Evolutionary conservation across 2,888 invertebrate species (phyloP).

Genomic region (Horisme vitalbata): DNA sequence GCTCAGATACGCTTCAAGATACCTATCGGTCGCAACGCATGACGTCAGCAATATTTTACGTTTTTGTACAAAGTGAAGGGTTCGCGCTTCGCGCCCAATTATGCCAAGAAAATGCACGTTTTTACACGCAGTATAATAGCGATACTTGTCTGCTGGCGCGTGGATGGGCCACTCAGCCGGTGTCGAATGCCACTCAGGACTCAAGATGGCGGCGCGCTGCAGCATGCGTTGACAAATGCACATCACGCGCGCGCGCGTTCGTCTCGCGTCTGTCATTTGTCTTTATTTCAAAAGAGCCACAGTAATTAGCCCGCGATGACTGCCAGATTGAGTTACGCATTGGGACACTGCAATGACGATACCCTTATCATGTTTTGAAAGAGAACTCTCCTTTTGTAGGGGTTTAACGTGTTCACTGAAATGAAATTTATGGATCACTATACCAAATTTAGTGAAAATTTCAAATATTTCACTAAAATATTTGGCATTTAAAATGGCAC

Average conservation of each 20-base stretch:
- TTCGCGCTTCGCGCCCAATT: conserved; percentile 67
- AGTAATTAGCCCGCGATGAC: conserved; percentile 39
- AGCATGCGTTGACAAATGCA: conserved; percentile 61
- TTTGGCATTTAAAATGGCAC: too few species aligned
- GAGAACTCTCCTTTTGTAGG: neutral
- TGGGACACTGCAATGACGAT: conserved; percentile 28
- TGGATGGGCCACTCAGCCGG: conserved; percentile 70
- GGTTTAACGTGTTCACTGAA: neutral
- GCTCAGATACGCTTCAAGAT: conserved; percentile 43
- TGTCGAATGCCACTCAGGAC: conserved; percentile 66
- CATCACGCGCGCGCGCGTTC: conserved; percentile 41
- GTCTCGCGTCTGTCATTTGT: conserved; percentile 35
- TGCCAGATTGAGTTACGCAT: conserved; percentile 38
- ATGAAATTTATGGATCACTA: too few species aligned
- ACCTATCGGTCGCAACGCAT: conserved; percentile 40
- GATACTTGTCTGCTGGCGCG: conserved; percentile 56
- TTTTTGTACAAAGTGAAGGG: conserved; percentile 46
- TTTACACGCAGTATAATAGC: conserved; percentile 55
- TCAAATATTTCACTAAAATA: too few species aligned
- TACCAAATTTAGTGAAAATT: too few species aligned
- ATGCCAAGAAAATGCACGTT: conserved; percentile 64
- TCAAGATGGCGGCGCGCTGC: conserved; percentile 65
- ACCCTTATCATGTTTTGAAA: conserved; percentile 29
- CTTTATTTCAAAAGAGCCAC: conserved; percentile 34
- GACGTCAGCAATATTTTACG: conserved; percentile 42